Evolutionary conservation across 1,140 invertebrate species (phyloP).

Genomic region (Metaphire vulgaris): DNA sequence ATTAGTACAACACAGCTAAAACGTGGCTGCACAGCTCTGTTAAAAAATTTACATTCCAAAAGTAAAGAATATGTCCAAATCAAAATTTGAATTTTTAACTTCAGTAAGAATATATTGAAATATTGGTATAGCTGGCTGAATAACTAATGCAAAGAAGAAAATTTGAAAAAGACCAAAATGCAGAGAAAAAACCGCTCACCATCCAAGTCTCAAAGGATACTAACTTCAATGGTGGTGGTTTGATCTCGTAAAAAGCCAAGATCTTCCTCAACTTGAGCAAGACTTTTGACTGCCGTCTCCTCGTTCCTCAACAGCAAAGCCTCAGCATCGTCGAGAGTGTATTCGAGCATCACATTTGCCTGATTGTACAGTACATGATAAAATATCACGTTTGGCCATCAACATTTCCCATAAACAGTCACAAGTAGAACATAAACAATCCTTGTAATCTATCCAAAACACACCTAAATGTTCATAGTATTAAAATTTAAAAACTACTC

Average conservation of each 20-base stretch:
- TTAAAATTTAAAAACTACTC: too few relatives aligned
- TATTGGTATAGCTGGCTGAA: too few relatives aligned
- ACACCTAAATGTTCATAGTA: too few relatives aligned
- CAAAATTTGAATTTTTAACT: too few relatives aligned
- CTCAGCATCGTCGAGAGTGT: constrained; percentile 85
- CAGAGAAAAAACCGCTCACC: not conserved
- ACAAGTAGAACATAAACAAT: too few relatives aligned
- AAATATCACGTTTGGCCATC: too few relatives aligned
- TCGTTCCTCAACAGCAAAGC: constrained; percentile 79
- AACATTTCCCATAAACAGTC: too few relatives aligned
- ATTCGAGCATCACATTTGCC: constrained; percentile 98
- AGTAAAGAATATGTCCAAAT: not conserved
- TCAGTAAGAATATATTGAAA: not conserved
- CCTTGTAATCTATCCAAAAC: too few relatives aligned
- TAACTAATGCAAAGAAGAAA: too few relatives aligned
- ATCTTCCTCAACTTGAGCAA: constrained; percentile 79
- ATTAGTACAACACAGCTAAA: too few relatives aligned
- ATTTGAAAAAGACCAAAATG: not conserved
- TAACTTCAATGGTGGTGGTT: constrained; percentile 95
- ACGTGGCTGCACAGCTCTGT: not conserved
- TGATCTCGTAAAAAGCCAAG: constrained; percentile 88
- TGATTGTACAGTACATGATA: too few relatives aligned
- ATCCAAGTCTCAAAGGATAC: constrained; percentile 50
- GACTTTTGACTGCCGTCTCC: constrained; percentile 73
- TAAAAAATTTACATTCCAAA: too few relatives aligned